Evolutionary conservation across 2,113 vertebrate genomes (phyloP).

Genomic region (Cyprinodon brontotheroides): DNA sequence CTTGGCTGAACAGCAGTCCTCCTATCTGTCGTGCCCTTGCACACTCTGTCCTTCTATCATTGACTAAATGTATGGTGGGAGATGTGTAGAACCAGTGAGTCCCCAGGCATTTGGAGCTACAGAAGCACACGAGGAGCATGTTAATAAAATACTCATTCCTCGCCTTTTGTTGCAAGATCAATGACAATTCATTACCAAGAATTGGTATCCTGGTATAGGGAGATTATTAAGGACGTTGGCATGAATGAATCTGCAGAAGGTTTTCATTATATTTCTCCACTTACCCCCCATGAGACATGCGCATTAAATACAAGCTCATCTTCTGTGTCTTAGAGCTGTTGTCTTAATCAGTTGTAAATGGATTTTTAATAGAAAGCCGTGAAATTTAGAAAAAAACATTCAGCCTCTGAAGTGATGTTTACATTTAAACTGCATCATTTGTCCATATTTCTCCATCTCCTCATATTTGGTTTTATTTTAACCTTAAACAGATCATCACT

Average conservation of each 20-base stretch:
- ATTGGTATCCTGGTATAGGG: slow-evolving; percentile 11
- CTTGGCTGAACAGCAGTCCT: slow-evolving; percentile 55
- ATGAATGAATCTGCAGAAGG: slow-evolving; percentile 5
- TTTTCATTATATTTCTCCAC: neutral
- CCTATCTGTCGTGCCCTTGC: slow-evolving; percentile 57
- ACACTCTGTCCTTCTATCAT: slow-evolving; percentile 50
- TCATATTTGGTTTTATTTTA: neutral
- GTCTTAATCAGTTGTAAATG: neutral
- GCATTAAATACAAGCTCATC: neutral
- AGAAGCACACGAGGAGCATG: slow-evolving; percentile 40
- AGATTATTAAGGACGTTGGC: slow-evolving; percentile 6
- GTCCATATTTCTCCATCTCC: neutral
- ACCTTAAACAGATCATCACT: neutral
- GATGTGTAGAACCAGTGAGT: slow-evolving; percentile 32
- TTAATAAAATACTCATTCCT: slow-evolving; percentile 42
- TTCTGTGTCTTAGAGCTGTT: neutral
- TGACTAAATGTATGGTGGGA: slow-evolving; percentile 50
- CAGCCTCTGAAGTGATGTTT: neutral
- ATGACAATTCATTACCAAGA: slow-evolving; percentile 27
- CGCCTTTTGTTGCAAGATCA: slow-evolving; percentile 34
- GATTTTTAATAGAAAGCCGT: neutral
- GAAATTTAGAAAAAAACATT: neutral
- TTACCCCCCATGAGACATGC: neutral
- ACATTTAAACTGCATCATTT: neutral
- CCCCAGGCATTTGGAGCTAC: slow-evolving; percentile 29